phyloP scores from a whole-genome alignment of 1,140 invertebrate genomes.

The Micrasema longulum region DNA sequence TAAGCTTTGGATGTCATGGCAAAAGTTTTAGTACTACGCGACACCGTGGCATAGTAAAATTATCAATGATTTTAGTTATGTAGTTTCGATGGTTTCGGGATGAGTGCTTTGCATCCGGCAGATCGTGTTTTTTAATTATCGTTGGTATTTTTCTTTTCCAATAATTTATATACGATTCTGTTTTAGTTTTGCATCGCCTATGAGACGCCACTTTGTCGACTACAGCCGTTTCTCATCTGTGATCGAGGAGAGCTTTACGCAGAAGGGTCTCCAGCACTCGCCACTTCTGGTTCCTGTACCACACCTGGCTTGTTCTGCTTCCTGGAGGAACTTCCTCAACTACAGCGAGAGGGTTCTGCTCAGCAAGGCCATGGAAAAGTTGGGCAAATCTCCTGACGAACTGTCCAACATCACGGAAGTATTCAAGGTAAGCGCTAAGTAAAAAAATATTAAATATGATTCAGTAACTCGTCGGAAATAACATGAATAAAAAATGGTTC shows the following conservation, averaged over 20 bases:
- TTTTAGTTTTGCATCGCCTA: slow-evolving; percentile 72
- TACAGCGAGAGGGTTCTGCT: slow-evolving; percentile 74
- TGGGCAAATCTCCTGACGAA: slow-evolving; percentile 72
- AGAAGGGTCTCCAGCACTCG: slow-evolving; percentile 71
- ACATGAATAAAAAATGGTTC: no score
- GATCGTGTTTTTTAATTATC: no score
- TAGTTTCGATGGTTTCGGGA: no score
- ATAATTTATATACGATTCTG: no score
- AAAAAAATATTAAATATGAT: no score
- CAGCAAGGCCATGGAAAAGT: slow-evolving; percentile 72
- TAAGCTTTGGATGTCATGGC: no score
- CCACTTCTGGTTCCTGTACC: slow-evolving; percentile 73
- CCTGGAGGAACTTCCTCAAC: slow-evolving; percentile 74
- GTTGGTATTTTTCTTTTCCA: no score
- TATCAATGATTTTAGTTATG: no score
- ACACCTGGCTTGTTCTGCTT: slow-evolving; percentile 72
- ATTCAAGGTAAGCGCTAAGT: slow-evolving; percentile 61
- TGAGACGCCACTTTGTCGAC: slow-evolving; percentile 69
- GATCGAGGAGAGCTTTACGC: slow-evolving; percentile 75
- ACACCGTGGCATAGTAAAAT: no score
- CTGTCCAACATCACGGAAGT: slow-evolving; percentile 72
- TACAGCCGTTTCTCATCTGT: slow-evolving; percentile 74
- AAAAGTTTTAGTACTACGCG: no score
- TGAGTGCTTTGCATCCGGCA: no score
- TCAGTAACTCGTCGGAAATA: no score